Evolutionary conservation across 2,113 vertebrate genomes (phyloP), one percentile per base, ranked within the genome.

Genomic region (Pionites leucogaster): DNA sequence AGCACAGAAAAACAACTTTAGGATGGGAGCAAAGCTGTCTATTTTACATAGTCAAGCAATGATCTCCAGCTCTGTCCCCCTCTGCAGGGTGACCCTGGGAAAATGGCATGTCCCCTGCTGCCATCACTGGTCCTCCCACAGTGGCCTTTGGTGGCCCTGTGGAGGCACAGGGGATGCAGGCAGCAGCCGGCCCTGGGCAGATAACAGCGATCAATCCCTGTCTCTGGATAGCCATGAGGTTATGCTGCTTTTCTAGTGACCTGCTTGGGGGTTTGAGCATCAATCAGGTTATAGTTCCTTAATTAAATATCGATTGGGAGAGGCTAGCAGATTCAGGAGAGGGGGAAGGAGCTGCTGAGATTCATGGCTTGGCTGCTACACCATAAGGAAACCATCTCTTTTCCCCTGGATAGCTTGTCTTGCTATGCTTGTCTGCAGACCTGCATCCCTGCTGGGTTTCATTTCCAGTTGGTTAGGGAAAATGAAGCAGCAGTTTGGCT

Each of bases 281-380:
- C 95, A 77, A 53, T 95, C 96, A 79, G 35, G 68, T 88, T 93
- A 71, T 59, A 90, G 68, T 79, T 86, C 94, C 94, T 96, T 97
- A 97, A 97, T 97, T 97, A 95, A 94, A 95, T 96, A 96, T 96
- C 53, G 96, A 97, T 76, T 84, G 52, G 55, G 88, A 93, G 81
- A 93, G 52, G 68, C 68, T n/a, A 18, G 75, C 57, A 37, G 71
- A 62, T 76, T 69, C 69, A 50, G 77, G 64, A 33, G 22, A 75
- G 49, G 57, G 91, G 33, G 60, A 91, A 87, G 79, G 50, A 53
- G 52, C 46, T 71, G 27, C 63, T 0, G n/a, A 79, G 69, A 31
- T 77, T 50, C 69, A 22, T 1, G 0, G n/a, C 76, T 49, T 0
- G 1, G 70, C 79, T 72, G 28, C 82, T 47, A 3, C 2, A 1